Conservation (phyloP, 2,797 vertebrate species). For the Argentina silus region DNA sequence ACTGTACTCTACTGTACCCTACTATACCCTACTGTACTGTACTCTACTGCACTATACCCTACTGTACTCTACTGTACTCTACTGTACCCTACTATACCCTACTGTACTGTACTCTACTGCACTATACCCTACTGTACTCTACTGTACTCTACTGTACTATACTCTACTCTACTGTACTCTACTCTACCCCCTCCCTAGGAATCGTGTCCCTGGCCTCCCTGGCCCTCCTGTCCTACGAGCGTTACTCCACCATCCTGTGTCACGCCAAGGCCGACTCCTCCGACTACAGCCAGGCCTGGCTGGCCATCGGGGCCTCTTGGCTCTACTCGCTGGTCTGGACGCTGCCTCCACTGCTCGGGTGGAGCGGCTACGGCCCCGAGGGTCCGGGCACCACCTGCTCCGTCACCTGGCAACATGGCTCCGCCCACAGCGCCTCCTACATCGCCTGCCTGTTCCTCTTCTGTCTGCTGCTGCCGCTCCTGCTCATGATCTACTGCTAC, state of each 20-base stretch:
- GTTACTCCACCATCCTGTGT: slow-evolving; percentile 62
- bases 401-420: slow-evolving; percentile 75
- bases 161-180: too few relatives aligned
- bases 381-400: slow-evolving; percentile 79
- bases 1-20: too few relatives aligned
- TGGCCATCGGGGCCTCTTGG: slow-evolving; percentile 73
- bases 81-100: too few relatives aligned
- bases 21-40: too few relatives aligned
- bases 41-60: too few relatives aligned
- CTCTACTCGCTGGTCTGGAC: slow-evolving; percentile 78
- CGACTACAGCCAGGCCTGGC: slow-evolving; percentile 65
- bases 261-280: slow-evolving; percentile 55
- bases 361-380: slow-evolving; percentile 78
- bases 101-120: too few relatives aligned
- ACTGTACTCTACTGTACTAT: too few relatives aligned
- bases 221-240: slow-evolving; percentile 75
- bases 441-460: slow-evolving; percentile 77
- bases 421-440: slow-evolving; percentile 66
- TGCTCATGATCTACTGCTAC: slow-evolving; percentile 76
- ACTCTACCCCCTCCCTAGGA: slow-evolving; percentile 49
- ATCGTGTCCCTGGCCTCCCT: slow-evolving; percentile 77
- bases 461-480: slow-evolving; percentile 76
- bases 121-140: too few relatives aligned
- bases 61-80: too few relatives aligned
- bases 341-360: slow-evolving; percentile 75